Percentiles rank a stretch among this genome's conserved stretches.
Evolutionary conservation across 2,888 invertebrate genomes (phyloP).

Genomic region (Chrysodeixis includens): DNA sequence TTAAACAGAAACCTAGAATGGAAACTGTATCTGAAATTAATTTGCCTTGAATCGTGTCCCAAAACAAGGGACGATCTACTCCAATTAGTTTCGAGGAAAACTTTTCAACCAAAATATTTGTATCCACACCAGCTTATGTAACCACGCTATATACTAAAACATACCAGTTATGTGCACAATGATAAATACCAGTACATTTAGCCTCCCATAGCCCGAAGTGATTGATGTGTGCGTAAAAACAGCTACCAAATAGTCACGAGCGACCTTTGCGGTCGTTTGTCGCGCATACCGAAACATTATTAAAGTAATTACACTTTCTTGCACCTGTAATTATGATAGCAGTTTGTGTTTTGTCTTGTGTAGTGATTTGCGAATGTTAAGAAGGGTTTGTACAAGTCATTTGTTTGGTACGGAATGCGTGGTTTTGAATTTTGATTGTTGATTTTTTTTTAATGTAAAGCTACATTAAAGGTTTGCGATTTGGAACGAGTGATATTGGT

Average conservation of each 20-base stretch:
- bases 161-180: not conserved
- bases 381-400: constrained; percentile 14
- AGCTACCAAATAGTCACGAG: constrained; percentile 57
- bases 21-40: too few species aligned
- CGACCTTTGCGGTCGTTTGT: constrained; percentile 64
- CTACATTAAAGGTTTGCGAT: too few species aligned
- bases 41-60: too few species aligned
- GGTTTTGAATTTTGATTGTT: not conserved
- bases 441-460: too few species aligned
- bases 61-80: not conserved
- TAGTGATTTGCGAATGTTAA: constrained; percentile 28
- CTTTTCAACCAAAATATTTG: not conserved
- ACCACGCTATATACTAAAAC: not conserved
- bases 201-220: constrained; percentile 16
- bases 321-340: constrained; percentile 41
- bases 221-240: constrained; percentile 56
- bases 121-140: not conserved
- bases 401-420: constrained; percentile 13
- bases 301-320: constrained; percentile 56
- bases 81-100: not conserved
- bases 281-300: constrained; percentile 55
- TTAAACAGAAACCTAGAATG: too few species aligned
- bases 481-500: too few species aligned
- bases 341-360: constrained; percentile 36
- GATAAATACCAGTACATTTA: not conserved